These are phyloP conservation scores for Pomacea canaliculata DNA, from an alignment of 2,888 invertebrate species.

Conservation along the genomic window DNA sequence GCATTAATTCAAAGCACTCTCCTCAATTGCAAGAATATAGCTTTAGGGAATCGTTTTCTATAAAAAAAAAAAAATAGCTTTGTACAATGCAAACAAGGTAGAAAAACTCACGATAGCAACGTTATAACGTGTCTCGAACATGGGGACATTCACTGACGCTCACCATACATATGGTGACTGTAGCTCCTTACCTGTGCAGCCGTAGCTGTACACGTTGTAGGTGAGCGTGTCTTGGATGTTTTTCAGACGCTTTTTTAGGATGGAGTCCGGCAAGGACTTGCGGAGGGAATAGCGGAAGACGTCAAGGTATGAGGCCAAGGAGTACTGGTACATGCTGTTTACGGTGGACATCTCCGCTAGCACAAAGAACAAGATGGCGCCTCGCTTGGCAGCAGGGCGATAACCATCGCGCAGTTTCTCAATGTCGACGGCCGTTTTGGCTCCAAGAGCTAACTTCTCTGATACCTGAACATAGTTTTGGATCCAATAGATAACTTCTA, in stretches of 20 bases:
- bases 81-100: too few relatives aligned
- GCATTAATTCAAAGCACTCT: too few relatives aligned
- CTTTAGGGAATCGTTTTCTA: too few relatives aligned
- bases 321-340: slow-evolving; percentile 92
- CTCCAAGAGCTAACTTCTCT: slow-evolving; percentile 81
- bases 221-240: slow-evolving; percentile 88
- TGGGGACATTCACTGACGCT: too few relatives aligned
- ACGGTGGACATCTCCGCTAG: slow-evolving; percentile 89
- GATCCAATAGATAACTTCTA: too few relatives aligned
- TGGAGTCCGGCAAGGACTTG: slow-evolving; percentile 84
- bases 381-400: slow-evolving; percentile 84
- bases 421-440: slow-evolving; percentile 82
- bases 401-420: slow-evolving; percentile 86
- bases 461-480: slow-evolving; percentile 71
- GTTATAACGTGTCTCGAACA: too few relatives aligned
- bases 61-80: too few relatives aligned
- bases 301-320: slow-evolving; percentile 84
- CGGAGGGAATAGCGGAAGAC: slow-evolving; percentile 84
- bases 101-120: too few relatives aligned
- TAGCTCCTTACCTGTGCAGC: slow-evolving; percentile 78
- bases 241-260: slow-evolving; percentile 78
- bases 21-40: too few relatives aligned
- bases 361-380: slow-evolving; percentile 90
- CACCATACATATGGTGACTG: too few relatives aligned
- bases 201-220: slow-evolving; percentile 88